phyloP scores from a whole-genome alignment of 2,797 vertebrate species.

The Hemitrygon akajei region DNA sequence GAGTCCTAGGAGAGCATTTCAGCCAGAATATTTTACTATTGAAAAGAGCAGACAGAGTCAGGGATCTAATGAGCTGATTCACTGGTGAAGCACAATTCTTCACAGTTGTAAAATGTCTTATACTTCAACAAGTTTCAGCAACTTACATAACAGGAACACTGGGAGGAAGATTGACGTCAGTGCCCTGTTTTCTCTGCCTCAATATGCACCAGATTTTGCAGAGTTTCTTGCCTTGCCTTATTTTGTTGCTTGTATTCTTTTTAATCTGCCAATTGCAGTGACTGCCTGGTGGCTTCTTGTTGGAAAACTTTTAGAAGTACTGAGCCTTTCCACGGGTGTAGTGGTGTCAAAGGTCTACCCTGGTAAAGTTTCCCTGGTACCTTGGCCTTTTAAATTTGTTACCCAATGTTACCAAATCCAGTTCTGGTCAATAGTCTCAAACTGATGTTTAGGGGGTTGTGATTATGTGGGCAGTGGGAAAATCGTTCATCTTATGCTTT shows the following conservation, averaged over 20 bases:
- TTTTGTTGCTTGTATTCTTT: not conserved
- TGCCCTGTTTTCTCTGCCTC: no score
- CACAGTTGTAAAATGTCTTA: not conserved
- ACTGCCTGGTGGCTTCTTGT: no score
- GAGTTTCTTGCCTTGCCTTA: not conserved
- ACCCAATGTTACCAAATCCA: no score
- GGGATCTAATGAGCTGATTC: not conserved
- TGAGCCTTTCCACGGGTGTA: not conserved
- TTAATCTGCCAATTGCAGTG: not conserved
- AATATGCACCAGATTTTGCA: no score
- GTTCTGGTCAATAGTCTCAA: no score
- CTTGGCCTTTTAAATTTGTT: no score
- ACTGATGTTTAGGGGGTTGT: no score
- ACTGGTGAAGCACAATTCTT: not conserved
- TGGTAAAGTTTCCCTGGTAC: no score
- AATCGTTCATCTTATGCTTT: no score
- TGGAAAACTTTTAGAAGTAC: not conserved
- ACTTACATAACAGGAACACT: not conserved
- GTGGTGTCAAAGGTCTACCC: not conserved
- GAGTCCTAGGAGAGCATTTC: not conserved
- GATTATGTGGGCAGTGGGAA: no score
- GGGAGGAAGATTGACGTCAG: not conserved
- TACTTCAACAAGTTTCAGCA: not conserved
- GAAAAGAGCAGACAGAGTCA: not conserved
- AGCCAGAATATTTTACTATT: not conserved